A percentile compares a stretch with the other conserved stretches of the same genome.
These are phyloP conservation scores for Symphodus melops DNA, from an alignment of 2,113 vertebrate genomes.

Conservation along the genomic window DNA sequence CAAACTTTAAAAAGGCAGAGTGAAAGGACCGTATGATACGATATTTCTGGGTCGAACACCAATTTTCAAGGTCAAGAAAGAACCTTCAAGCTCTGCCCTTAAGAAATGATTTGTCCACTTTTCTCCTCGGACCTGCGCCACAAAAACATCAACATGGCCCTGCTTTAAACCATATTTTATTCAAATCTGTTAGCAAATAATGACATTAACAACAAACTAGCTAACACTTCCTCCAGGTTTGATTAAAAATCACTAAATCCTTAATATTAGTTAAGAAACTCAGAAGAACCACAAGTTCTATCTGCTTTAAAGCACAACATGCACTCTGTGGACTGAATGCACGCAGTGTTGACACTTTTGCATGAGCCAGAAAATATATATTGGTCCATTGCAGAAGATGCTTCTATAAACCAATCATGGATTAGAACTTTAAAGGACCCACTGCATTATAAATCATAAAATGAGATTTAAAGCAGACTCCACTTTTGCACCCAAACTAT, in stretches of 20 bases:
- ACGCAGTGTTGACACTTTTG: neutral
- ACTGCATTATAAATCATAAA: conserved; percentile 52
- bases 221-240: neutral
- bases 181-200: too few species aligned
- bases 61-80: neutral
- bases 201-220: neutral
- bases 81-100: neutral
- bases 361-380: conserved; percentile 12
- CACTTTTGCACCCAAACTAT: conserved; percentile 49
- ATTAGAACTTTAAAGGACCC: conserved; percentile 43
- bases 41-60: neutral
- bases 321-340: neutral
- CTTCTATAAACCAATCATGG: conserved; percentile 28
- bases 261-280: neutral
- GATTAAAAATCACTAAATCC: neutral
- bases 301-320: conserved; percentile 1
- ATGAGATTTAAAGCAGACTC: conserved; percentile 59
- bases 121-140: neutral
- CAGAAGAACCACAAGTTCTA: neutral
- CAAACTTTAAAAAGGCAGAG: neutral
- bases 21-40: neutral
- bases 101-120: neutral
- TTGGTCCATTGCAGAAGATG: conserved; percentile 3
- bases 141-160: neutral
- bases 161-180: neutral